phyloP scores from a whole-genome alignment of 2,797 vertebrate genomes.

The Notolabrus celidotus region DNA sequence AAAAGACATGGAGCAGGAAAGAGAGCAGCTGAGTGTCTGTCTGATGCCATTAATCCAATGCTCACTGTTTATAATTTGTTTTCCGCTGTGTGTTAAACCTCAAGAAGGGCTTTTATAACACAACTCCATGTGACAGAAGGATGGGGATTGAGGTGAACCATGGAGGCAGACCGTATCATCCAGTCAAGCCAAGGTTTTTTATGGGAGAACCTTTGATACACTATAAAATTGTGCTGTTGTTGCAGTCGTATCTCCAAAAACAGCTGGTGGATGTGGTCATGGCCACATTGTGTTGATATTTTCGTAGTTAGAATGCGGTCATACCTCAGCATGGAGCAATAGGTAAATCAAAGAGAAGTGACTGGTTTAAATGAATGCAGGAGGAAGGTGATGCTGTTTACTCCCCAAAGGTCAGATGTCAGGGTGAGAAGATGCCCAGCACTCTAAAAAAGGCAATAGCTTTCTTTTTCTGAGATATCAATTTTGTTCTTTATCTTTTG shows the following conservation, averaged over 20 bases:
- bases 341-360: conserved; percentile 1
- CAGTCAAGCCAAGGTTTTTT: conserved; percentile 54
- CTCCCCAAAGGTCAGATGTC: conserved; percentile 8
- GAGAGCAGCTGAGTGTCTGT: conserved; percentile 3
- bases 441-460: neutral
- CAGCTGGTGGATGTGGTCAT: conserved; percentile 35
- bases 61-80: conserved; percentile 38
- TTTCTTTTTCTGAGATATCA: neutral
- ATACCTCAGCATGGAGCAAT: conserved; percentile 1
- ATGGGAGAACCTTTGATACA: conserved; percentile 32
- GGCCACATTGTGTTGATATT: conserved; percentile 10
- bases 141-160: conserved; percentile 44
- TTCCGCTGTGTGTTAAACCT: conserved; percentile 50
- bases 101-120: conserved; percentile 54
- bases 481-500: conserved; percentile 7
- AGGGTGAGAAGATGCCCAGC: neutral
- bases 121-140: conserved; percentile 57
- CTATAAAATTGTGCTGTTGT: conserved; percentile 29
- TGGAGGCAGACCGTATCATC: conserved; percentile 54
- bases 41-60: neutral
- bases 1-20: conserved; percentile 15
- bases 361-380: neutral
- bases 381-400: neutral
- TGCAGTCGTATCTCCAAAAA: conserved; percentile 36
- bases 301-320: neutral